phyloP scores from a whole-genome alignment of 37 sponge, comb jelly and placozoan genomes.

The Chondrosia reniformis region DNA sequence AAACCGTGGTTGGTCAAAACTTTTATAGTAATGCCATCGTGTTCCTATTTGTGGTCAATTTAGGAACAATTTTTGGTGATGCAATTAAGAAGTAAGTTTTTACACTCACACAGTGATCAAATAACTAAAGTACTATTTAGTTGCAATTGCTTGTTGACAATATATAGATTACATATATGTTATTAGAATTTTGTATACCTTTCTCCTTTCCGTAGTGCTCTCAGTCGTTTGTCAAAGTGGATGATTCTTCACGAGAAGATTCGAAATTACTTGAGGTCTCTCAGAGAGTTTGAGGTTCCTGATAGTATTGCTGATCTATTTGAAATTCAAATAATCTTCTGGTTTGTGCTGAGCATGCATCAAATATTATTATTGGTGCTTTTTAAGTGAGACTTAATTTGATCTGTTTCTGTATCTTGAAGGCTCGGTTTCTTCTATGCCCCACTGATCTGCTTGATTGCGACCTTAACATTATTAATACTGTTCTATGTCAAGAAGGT shows the following conservation, averaged over 20 bases:
- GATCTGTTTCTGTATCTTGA: not conserved
- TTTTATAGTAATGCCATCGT: slow-evolving; percentile 72
- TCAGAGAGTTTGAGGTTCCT: slow-evolving; percentile 73
- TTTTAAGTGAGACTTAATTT: not conserved
- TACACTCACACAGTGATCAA: not conserved
- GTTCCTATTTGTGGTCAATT: slow-evolving; percentile 47
- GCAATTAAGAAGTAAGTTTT: slow-evolving; percentile 48
- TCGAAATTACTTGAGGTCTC: slow-evolving; percentile 31
- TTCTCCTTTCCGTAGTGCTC: not conserved
- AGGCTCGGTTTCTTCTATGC: slow-evolving; percentile 87
- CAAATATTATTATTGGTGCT: not conserved
- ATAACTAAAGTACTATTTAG: not conserved
- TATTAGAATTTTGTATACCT: not conserved
- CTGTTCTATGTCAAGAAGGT: slow-evolving; percentile 89
- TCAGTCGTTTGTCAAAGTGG: not conserved
- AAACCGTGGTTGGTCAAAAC: slow-evolving; percentile 87
- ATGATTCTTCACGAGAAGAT: not conserved
- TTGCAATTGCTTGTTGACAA: not conserved
- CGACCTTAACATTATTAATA: slow-evolving; percentile 53
- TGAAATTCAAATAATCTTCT: slow-evolving; percentile 82
- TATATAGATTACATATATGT: not conserved
- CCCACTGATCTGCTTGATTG: slow-evolving; percentile 67
- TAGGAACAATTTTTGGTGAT: slow-evolving; percentile 55
- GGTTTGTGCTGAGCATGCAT: slow-evolving; percentile 39
- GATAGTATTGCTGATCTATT: slow-evolving; percentile 86